Evolutionary conservation across 2,113 vertebrate genomes (phyloP).

Genomic region (Epinephelus lanceolatus): DNA sequence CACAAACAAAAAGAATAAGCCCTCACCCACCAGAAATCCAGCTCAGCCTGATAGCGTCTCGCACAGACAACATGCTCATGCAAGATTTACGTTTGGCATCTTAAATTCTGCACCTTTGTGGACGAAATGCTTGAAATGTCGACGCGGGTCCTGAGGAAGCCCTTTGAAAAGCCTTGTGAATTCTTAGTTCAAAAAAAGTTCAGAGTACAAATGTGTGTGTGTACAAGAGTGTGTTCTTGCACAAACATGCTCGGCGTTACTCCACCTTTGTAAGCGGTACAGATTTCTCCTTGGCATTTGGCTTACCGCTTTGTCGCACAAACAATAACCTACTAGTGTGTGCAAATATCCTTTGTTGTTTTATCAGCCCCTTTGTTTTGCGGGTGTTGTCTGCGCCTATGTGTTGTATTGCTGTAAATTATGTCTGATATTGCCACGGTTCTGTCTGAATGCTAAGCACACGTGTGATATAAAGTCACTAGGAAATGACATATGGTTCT

Average conservation of each 20-base stretch:
- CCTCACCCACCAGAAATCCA: conserved; percentile 59
- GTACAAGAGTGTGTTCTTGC: conserved; percentile 28
- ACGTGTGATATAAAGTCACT: conserved; percentile 25
- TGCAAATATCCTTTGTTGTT: conserved; percentile 51
- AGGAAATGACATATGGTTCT: conserved; percentile 9
- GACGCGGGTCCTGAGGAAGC: conserved; percentile 49
- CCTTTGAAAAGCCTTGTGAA: conserved; percentile 51
- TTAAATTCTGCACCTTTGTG: conserved; percentile 79
- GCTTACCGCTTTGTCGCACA: conserved; percentile 51
- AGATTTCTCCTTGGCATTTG: conserved; percentile 59
- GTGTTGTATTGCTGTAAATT: conserved; percentile 28
- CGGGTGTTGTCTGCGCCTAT: conserved; percentile 22
- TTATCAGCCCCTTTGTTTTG: conserved; percentile 43
- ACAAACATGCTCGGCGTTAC: conserved; percentile 60
- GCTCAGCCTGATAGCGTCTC: conserved; percentile 58
- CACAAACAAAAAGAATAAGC: conserved; percentile 70
- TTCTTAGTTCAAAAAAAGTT: conserved; percentile 36
- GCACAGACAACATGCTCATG: conserved; percentile 74
- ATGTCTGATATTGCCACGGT: conserved; percentile 18
- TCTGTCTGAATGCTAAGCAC: conserved; percentile 42
- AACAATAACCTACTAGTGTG: conserved; percentile 56
- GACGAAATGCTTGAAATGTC: conserved; percentile 79
- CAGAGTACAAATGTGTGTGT: background rate
- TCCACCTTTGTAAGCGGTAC: conserved; percentile 60
- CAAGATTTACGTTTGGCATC: conserved; percentile 81